Base-by-base conservation (phyloP, 2,888 invertebrate species). In the Chironomus riparius region DNA sequence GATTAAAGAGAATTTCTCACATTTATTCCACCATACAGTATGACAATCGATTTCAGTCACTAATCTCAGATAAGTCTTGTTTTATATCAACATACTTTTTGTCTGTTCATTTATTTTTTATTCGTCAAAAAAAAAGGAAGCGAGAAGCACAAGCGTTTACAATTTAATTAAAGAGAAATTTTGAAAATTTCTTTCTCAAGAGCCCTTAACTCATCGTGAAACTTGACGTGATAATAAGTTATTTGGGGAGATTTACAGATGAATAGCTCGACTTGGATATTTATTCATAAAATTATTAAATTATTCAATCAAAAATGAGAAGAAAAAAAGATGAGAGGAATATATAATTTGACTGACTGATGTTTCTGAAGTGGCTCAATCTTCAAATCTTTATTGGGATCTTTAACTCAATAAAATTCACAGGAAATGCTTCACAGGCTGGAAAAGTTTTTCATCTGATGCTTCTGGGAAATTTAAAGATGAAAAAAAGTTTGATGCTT, bases 51-150 rank as follows among this genome's bases (percentile, higher is more conserved):
- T 71, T 71, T 72, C 38, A 73, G 13, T 38, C 21, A 56, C 72
- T 73, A 73, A 73, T 73, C 72, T 61, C 28, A 28, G 71, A 71
- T 71, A 71, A 71, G 22, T 22, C 71, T 71, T 71, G 28, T 61
- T 73, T 73, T 24, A 65, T 65, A 18, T 65, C 65, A 65, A 56
- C n/a, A 56, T 18, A 5, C 5, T 28, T 28, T 28, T 28, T 3
- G 3, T 28, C 28, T 5, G 15, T 15, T 56, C 50, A n/a, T 18
- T 5, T n/a, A n/a, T n/a, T 18, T 56, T 56, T 56, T 5, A 56
- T 18, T 56, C 15, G 15, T 38, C 56, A 18, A 56, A 18, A 15
- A 18, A 56, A 18, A 15, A 18, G 18, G 56, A n/a, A 50, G 50
- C 4, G 50, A n/a, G 50, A 50, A 50, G 22, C 22, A 21, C 65